These are phyloP conservation scores for Copidosoma aretas DNA, from an alignment of 2,888 invertebrate genomes.

Conservation along the genomic window DNA sequence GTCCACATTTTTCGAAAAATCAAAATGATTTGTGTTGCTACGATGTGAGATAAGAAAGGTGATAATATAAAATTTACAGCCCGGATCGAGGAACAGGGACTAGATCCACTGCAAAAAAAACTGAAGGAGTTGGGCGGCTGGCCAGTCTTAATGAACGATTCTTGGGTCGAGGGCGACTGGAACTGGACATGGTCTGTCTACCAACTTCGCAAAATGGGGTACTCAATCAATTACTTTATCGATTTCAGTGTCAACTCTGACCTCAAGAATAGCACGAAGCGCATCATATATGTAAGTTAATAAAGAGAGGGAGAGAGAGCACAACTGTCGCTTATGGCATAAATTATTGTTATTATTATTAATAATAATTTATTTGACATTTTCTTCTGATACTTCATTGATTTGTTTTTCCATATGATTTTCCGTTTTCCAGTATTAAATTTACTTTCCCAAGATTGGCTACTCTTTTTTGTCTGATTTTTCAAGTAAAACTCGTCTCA, in stretches of 20 bases:
- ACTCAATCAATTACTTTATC: conserved; percentile 88
- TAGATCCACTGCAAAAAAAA: conserved; percentile 75
- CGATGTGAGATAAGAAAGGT: no score
- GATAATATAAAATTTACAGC: conserved; percentile 63
- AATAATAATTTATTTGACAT: no score
- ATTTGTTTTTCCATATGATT: no score
- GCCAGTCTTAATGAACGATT: conserved; percentile 84
- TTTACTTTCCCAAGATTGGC: no score
- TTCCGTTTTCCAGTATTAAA: no score
- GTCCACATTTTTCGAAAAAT: not conserved
- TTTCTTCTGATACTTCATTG: no score
- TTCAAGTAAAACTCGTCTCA: no score
- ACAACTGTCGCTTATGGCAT: not conserved
- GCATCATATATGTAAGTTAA: conserved; percentile 81
- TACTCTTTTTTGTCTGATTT: no score
- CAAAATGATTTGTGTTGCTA: no score
- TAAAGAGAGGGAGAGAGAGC: not conserved
- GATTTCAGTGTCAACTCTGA: conserved; percentile 90
- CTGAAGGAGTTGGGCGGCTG: conserved; percentile 86
- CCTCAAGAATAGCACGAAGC: conserved; percentile 84
- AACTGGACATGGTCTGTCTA: conserved; percentile 85
- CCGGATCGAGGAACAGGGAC: conserved; percentile 80
- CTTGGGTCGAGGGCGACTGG: conserved; percentile 76
- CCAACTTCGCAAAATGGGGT: conserved; percentile 79
- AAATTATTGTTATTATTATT: no score